Evolutionary conservation across 2,113 vertebrate species (phyloP), one percentile per base, ranked within the genome.

Genomic region (Arvicanthis niloticus): DNA sequence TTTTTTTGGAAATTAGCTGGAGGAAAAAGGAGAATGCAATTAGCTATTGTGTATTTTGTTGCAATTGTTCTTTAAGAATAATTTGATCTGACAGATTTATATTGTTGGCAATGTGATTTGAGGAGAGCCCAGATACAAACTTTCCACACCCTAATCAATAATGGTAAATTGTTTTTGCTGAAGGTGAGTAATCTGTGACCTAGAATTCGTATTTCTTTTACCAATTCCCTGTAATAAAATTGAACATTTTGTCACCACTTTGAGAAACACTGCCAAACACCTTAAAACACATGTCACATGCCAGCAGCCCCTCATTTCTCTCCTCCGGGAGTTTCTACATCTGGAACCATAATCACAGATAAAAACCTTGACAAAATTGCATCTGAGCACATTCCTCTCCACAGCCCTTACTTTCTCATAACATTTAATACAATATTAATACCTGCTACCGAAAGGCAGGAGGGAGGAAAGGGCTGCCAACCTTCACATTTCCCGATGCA

Each of bases 381-480:
- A 98, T 98, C 95, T 98, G 98, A 98, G 98, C 98, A 98, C 98
- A 98, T 97, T 97, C 96, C 98, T 98, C 97, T 98, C 97, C 40
- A 72, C 96, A 98, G 97, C 97, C 97, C 97, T 98, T 98, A 98
- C 98, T 98, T 98, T 97, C 98, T 98, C 98, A 97, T 98, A 98
- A 98, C 97, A 98, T 98, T 98, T 98, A 98, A 98, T 98, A 98
- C 98, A 99, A 98, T 98, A 98, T 98, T 99, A 98, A 98, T 98
- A 98, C 95, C 97, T 77, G 98, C 98, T 98, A 98, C 98, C 96
- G 96, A 98, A 98, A 98, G 94, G 87, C 93, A 90, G 82, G 86
- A 92, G 94, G 93, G 91, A 92, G 80, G 95, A 86, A 95, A 96
- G 98, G 98, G 98, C 98, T 98, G 98, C 98, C 98, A 98, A 98